Conservation (phyloP, 2,113 vertebrate genomes). For the Cinclus cinclus region DNA sequence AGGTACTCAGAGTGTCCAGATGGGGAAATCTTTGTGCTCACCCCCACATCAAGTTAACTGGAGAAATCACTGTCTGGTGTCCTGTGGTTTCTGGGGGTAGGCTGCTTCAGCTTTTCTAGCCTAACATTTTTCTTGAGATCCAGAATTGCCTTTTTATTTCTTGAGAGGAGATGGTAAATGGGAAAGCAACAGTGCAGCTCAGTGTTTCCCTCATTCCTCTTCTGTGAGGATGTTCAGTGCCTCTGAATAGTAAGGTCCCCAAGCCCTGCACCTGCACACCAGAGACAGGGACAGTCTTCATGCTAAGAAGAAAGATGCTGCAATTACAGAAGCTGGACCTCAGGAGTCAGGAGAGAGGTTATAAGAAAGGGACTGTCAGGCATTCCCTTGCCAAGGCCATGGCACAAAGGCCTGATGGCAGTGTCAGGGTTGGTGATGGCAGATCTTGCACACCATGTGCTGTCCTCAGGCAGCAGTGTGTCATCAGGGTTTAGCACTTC, state of each 20-base stretch:
- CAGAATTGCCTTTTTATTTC: not conserved
- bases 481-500: conserved; percentile 6
- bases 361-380: not conserved
- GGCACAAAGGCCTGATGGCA: not conserved
- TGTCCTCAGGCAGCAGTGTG: not conserved
- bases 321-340: not conserved
- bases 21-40: not conserved
- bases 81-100: not conserved
- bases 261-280: not conserved
- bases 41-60: not conserved
- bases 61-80: not conserved
- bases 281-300: not conserved
- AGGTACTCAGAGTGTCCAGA: conserved; percentile 69
- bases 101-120: not conserved
- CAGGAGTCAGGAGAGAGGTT: not conserved
- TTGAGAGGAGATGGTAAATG: not conserved
- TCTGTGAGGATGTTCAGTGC: not conserved
- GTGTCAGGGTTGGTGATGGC: not conserved
- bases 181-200: not conserved
- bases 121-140: not conserved
- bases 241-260: not conserved
- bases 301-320: not conserved
- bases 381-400: not conserved
- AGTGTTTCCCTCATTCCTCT: not conserved
- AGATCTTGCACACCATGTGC: not conserved